Evolutionary conservation across 2,113 vertebrate genomes (phyloP), one percentile per base, ranked within the genome.

Genomic region (Nycticorax nycticorax): DNA sequence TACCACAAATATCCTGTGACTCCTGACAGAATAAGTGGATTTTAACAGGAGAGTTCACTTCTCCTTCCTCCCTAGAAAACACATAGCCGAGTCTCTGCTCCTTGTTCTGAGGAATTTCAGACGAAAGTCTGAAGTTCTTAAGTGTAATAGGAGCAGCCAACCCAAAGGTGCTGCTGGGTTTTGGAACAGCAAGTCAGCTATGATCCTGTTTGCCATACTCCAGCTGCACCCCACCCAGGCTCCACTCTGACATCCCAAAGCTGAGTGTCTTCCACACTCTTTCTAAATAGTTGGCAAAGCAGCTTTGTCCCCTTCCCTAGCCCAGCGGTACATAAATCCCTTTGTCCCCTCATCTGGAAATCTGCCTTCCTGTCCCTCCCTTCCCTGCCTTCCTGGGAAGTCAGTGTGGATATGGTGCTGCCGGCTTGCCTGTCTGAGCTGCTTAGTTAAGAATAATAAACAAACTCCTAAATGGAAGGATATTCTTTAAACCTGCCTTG

Each of bases 361-460:
- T 93, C 26, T 88, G 92, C 89, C 76, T 96, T 95, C 96, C 97
- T 96, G 96, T 76, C 94, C 92, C 96, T 95, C 56, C 89, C 83
- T 93, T 88, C 93, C 82, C 92, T 67, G 83, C 72, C 56, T 92
- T 92, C 85, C 50, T 66, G 95, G 96, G 96, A 88, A 97, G 95
- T 43, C 94, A 11, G 66, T 3, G 48, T 97, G 97, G 93, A 87
- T 75, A 45, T 33, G 43, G 85, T 3, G 93, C 95, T 97, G 89
- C 89, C 20, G 94, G 95, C 97, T 94, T 91, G 96, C 96, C 98
- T 97, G 98, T 97, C 97, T 98, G 98, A 97, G 94, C 97, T 12
- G 97, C 96, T 96, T 81, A 96, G 98, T 97, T 97, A 98, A 98
- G 97, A 98, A 98, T 98, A 98, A 98, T 98, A 98, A 98, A 98